phyloP scores from a whole-genome alignment of 2,113 vertebrate genomes.

The Xiphorhynchus elegans region DNA sequence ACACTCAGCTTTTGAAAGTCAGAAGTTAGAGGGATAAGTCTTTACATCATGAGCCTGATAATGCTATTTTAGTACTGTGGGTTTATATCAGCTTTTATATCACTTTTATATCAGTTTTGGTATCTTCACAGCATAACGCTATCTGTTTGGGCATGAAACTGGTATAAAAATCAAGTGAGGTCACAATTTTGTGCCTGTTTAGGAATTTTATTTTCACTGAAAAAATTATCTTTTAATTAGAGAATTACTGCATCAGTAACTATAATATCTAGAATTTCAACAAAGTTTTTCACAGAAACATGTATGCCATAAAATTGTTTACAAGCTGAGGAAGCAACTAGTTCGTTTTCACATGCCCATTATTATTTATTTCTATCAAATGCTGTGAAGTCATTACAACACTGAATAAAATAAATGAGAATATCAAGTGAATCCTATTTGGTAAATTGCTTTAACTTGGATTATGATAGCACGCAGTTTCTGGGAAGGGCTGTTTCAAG shows the following conservation, averaged over 20 bases:
- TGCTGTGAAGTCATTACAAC: background rate
- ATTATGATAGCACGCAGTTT: background rate
- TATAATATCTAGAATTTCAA: background rate
- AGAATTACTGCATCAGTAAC: background rate
- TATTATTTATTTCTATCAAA: background rate
- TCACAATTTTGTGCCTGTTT: background rate
- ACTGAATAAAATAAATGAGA: background rate
- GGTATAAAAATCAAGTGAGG: background rate
- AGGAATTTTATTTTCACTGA: background rate
- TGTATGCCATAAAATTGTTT: background rate
- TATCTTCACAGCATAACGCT: background rate
- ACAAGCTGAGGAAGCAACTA: background rate
- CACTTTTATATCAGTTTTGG: background rate
- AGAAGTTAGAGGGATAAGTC: background rate
- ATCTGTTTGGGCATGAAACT: background rate
- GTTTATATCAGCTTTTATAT: background rate
- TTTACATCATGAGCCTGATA: background rate
- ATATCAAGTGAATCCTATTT: background rate
- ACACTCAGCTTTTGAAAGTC: background rate
- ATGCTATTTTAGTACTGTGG: background rate
- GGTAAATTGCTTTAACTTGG: background rate
- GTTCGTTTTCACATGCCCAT: background rate
- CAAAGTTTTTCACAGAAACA: background rate
- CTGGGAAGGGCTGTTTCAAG: background rate
- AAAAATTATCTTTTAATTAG: background rate